Evolutionary conservation across 2,797 vertebrate genomes (phyloP).

Genomic region (Morelia viridis): DNA sequence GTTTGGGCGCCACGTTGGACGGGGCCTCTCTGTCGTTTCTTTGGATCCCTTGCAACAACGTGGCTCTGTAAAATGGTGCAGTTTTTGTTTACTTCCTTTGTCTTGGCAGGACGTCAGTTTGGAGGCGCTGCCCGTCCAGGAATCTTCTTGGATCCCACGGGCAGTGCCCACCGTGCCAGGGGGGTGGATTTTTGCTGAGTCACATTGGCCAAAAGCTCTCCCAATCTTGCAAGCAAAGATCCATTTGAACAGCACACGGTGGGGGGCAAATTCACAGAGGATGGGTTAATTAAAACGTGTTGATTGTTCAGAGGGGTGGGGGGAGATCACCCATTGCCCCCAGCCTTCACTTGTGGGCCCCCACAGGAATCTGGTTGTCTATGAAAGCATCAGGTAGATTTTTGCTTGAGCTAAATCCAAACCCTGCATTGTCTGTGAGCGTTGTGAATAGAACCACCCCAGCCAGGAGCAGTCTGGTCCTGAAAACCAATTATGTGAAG

Average conservation of each 20-base stretch:
- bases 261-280: no score
- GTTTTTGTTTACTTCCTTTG: neutral
- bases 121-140: neutral
- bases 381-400: no score
- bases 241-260: no score
- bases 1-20: neutral
- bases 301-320: no score
- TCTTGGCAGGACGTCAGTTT: neutral
- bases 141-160: neutral
- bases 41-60: neutral
- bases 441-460: no score
- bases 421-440: no score
- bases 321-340: neutral
- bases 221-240: neutral
- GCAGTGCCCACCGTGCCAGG: neutral
- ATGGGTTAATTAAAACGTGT: no score
- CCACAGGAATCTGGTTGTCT: no score
- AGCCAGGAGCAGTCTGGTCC: no score
- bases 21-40: neutral
- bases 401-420: no score
- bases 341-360: neutral
- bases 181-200: neutral
- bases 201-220: neutral
- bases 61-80: neutral
- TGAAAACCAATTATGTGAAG: no score